Base-by-base conservation (phyloP, 2,113 vertebrate genomes). In the Penelope pileata region DNA sequence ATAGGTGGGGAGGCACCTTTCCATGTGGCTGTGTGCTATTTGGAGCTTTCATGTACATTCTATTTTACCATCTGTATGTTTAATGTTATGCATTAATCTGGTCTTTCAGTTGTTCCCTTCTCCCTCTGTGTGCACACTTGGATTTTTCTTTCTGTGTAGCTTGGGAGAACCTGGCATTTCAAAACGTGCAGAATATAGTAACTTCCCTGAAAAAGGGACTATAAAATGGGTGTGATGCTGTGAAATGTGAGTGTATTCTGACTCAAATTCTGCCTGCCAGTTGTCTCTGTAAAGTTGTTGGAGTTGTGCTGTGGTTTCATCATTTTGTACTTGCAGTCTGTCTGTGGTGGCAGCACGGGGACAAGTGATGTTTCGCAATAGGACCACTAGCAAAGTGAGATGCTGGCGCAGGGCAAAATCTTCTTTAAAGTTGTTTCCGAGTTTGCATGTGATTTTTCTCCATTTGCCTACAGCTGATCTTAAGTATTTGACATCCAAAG, bases 1-100 rank as follows among this genome's bases (percentile, higher is more conserved):
- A 81, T 82, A 73, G 50, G 91, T 62, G 36, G 88, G 19, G 51
- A 96, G 78, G 91, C 73, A 34, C 74, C 76, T 93, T 77, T 85
- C 76, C 56, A 34, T 69, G 67, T 36, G 50, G 50, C 60, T 83
- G n/a, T 85, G 62, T 47, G 43, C 32, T 68, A 13, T 68, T 63
- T 42, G 50, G 73, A 60, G 58, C 50, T 86, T 70, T 70, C 32
- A 34, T 5, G 8, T 56, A 17, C 24, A 2, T 66, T 74, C 3
- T 60, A 51, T 82, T 81, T 76, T 83, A 18, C 10, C 15, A 60
- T 70, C 90, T 88, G 17, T 86, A 40, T 62, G 30, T 84, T 94
- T 79, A 67, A 56, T 30, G 14, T 56, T 88, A 8, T 13, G 18
- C 17, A 10, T 69, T 56, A 29, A 40, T 73, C 54, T 62, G 34